Conservation (phyloP, 2,797 vertebrate species). For the Manis javanica region DNA sequence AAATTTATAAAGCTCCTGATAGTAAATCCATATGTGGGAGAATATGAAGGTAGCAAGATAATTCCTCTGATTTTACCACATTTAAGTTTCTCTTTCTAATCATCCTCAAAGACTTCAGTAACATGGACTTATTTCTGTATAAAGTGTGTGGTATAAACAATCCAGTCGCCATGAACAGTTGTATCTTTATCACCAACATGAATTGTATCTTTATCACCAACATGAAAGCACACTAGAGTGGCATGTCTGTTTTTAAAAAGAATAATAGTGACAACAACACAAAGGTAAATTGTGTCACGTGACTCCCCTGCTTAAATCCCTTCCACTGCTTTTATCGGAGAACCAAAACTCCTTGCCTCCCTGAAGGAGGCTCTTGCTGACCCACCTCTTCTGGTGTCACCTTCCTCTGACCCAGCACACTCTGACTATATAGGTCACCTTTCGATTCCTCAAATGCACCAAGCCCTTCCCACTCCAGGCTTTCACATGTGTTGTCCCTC, state of each 20-base stretch:
- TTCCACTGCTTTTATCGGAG: background rate
- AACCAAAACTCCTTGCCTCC: background rate
- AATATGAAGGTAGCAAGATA: background rate
- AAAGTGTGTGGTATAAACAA: background rate
- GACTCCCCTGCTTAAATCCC: background rate
- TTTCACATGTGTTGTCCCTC: background rate
- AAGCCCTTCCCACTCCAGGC: background rate
- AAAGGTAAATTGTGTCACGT: background rate
- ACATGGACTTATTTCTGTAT: background rate
- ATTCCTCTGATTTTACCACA: background rate
- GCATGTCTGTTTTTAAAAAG: too few relatives aligned
- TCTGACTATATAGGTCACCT: background rate
- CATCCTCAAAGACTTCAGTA: conserved; percentile 16
- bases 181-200: conserved; percentile 17
- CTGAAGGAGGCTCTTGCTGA: background rate
- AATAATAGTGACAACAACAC: background rate
- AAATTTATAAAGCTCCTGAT: background rate
- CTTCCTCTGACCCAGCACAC: background rate
- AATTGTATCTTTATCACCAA: conserved; percentile 25
- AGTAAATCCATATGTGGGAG: background rate
- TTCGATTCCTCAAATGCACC: background rate
- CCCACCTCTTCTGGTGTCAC: background rate
- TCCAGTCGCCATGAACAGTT: background rate
- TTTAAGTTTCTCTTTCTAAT: conserved; percentile 38
- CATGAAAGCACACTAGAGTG: background rate